Evolutionary conservation across 2,888 invertebrate species (phyloP).

Genomic region (Anagyrus pseudococci): DNA sequence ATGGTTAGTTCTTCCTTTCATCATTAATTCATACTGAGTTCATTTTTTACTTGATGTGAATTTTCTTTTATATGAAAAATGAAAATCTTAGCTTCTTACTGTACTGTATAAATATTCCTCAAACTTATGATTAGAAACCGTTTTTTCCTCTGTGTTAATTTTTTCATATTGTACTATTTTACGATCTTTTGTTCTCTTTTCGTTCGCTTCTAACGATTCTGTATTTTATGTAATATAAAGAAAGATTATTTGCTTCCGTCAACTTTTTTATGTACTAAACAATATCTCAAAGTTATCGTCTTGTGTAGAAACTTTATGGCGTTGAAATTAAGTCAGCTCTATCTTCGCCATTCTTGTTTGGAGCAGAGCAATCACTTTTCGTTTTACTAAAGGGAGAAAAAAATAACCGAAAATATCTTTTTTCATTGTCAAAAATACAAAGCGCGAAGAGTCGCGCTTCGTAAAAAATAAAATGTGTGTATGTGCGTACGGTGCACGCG

Average conservation of each 20-base stretch:
- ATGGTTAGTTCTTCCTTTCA: slow-evolving; percentile 29
- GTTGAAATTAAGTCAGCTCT: too few relatives aligned
- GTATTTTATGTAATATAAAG: slow-evolving; percentile 24
- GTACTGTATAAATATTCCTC: slow-evolving; percentile 15
- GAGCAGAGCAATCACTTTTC: not conserved
- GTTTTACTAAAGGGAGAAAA: not conserved
- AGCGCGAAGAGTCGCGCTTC: slow-evolving; percentile 7
- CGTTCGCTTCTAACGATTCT: slow-evolving; percentile 14
- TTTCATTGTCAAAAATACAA: slow-evolving; percentile 8
- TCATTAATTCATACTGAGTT: slow-evolving; percentile 22
- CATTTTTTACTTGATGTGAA: slow-evolving; percentile 27
- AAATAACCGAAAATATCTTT: not conserved
- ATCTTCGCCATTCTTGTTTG: too few relatives aligned
- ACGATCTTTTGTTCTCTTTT: slow-evolving; percentile 8
- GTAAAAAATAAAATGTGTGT: slow-evolving; percentile 10
- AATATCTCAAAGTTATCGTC: not conserved
- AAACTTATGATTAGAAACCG: too few relatives aligned
- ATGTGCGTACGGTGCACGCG: not conserved
- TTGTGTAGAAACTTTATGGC: slow-evolving; percentile 10
- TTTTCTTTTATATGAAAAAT: slow-evolving; percentile 25
- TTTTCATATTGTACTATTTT: slow-evolving; percentile 10
- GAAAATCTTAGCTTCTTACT: slow-evolving; percentile 21
- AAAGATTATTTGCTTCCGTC: slow-evolving; percentile 4
- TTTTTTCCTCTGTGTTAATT: slow-evolving; percentile 10
- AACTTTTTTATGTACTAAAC: slow-evolving; percentile 12